Conservation (phyloP, 1,140 invertebrate species). For the Melipona quadrifasciata region DNA sequence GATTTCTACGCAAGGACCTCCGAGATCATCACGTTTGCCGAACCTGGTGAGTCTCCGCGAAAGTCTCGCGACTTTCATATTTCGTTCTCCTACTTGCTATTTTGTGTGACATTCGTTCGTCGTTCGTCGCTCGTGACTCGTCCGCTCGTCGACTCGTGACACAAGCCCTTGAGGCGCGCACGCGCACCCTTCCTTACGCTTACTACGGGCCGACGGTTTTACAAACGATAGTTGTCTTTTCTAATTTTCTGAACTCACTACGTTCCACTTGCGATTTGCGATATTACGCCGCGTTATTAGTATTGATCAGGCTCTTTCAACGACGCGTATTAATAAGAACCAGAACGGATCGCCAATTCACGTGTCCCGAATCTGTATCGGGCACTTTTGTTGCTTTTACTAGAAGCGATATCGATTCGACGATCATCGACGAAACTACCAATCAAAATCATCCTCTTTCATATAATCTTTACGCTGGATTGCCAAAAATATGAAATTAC, state of each 20-base stretch:
- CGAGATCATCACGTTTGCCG: slow-evolving; percentile 91
- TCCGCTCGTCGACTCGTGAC: no score
- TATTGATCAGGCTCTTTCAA: not conserved
- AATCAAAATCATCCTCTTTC: no score
- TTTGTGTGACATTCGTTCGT: not conserved
- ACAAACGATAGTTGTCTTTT: not conserved
- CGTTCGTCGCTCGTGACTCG: no score
- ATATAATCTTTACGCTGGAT: no score
- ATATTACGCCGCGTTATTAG: not conserved
- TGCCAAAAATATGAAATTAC: no score
- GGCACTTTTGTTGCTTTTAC: not conserved
- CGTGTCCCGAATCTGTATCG: not conserved
- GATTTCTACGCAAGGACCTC: slow-evolving; percentile 90
- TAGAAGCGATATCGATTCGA: not conserved
- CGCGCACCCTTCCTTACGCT: not conserved
- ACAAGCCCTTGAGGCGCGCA: not conserved
- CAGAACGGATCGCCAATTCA: not conserved
- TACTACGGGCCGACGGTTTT: not conserved
- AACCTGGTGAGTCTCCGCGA: slow-evolving; percentile 85
- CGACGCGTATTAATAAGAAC: not conserved
- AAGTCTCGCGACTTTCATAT: no score
- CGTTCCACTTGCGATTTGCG: not conserved
- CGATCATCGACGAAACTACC: not conserved
- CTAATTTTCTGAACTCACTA: not conserved
- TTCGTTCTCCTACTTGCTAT: not conserved